A percentile compares a stretch with the other conserved stretches of the same genome.
Evolutionary conservation across 2,888 invertebrate species (phyloP).

Genomic region (Cyclophora punctaria): DNA sequence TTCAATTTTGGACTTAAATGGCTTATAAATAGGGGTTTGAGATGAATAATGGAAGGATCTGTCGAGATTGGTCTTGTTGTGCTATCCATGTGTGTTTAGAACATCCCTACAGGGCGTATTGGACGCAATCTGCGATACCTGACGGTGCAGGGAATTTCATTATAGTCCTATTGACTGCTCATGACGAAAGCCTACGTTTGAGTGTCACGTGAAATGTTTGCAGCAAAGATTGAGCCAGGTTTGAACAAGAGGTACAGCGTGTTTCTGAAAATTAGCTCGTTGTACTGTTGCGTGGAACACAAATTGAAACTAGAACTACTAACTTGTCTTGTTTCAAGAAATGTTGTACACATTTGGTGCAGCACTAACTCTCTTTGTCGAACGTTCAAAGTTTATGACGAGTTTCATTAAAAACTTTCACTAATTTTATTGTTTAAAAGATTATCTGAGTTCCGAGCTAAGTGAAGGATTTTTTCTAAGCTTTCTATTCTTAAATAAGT

Average conservation of each 20-base stretch:
- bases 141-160: conserved; percentile 63
- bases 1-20: conserved; percentile 3
- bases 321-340: neutral
- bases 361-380: too few species aligned
- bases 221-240: conserved; percentile 12
- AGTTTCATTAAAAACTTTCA: too few species aligned
- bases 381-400: too few species aligned
- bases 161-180: conserved; percentile 54
- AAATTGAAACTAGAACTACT: neutral
- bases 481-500: too few species aligned
- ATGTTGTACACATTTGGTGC: too few species aligned
- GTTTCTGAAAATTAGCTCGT: conserved; percentile 7
- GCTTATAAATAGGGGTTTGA: conserved; percentile 7
- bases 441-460: too few species aligned
- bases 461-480: too few species aligned
- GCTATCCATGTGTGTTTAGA: conserved; percentile 37
- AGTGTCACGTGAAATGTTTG: conserved; percentile 28
- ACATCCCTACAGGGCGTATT: conserved; percentile 59
- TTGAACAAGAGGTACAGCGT: conserved; percentile 2
- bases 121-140: conserved; percentile 67
- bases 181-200: conserved; percentile 44
- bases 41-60: conserved; percentile 25
- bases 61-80: conserved; percentile 29
- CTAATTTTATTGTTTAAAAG: too few species aligned
- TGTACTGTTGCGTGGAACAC: conserved; percentile 7